These are phyloP conservation scores for Nilaparvata lugens DNA, from an alignment of 1,140 invertebrate species.

Conservation along the genomic window DNA sequence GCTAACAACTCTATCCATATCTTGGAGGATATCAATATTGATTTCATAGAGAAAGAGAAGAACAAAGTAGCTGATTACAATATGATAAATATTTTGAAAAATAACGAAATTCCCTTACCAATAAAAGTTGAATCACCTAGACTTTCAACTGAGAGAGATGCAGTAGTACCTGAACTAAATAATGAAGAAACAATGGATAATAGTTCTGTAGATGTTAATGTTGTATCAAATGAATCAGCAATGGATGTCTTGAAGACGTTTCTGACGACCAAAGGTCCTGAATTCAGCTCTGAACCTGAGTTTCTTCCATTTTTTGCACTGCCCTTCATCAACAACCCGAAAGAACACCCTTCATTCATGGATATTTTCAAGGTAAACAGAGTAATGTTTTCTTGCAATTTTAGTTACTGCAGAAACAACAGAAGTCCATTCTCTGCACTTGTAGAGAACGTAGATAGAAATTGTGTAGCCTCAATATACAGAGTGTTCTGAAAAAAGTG, in stretches of 20 bases:
- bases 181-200: not conserved
- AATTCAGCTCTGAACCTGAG: conserved; percentile 43
- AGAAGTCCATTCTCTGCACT: too few relatives aligned
- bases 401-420: too few relatives aligned
- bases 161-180: not conserved
- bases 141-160: too few relatives aligned
- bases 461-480: too few relatives aligned
- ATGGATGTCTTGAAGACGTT: conserved; percentile 44
- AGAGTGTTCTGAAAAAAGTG: too few relatives aligned
- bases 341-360: conserved; percentile 42
- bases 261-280: conserved; percentile 41
- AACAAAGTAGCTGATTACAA: not conserved
- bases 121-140: not conserved
- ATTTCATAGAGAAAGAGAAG: not conserved
- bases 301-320: conserved; percentile 48
- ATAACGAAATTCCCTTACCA: not conserved
- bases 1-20: conserved; percentile 10
- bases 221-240: conserved; percentile 12
- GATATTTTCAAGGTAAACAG: conserved; percentile 44
- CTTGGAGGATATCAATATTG: not conserved
- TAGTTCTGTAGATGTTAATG: not conserved
- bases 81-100: conserved; percentile 2
- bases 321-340: conserved; percentile 46
- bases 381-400: conserved; percentile 2
- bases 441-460: too few relatives aligned